Conservation (phyloP, 2,113 vertebrate genomes). For the Xiphorhynchus elegans region DNA sequence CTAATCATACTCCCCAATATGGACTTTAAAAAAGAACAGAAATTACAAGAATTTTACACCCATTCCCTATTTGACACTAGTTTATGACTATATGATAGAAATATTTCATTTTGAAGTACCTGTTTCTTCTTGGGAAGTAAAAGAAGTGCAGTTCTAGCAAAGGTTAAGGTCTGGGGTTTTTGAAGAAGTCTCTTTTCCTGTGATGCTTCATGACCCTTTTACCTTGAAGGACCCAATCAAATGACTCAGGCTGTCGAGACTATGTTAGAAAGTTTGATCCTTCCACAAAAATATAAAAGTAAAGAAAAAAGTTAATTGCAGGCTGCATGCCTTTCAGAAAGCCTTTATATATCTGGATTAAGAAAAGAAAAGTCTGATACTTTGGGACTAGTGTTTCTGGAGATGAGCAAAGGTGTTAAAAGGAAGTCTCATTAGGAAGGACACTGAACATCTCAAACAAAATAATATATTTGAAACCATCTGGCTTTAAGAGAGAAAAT, state of each 20-base stretch:
- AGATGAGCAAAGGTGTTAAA: constrained; percentile 14
- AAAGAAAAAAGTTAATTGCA: constrained; percentile 18
- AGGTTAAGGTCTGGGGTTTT: constrained; percentile 5
- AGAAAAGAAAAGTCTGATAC: background rate
- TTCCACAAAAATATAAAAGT: background rate
- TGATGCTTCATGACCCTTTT: constrained; percentile 23
- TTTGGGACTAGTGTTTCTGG: background rate
- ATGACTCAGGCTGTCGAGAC: constrained; percentile 5
- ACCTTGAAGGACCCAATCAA: constrained; percentile 19
- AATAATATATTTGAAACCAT: background rate
- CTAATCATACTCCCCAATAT: background rate
- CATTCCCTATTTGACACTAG: background rate
- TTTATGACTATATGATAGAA: background rate
- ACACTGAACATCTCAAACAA: background rate
- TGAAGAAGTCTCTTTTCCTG: background rate
- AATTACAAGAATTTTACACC: background rate
- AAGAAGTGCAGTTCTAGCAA: background rate
- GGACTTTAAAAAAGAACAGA: background rate
- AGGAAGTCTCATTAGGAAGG: constrained; percentile 10
- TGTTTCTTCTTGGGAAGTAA: constrained; percentile 13
- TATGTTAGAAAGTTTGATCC: constrained; percentile 11
- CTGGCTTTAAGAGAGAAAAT: background rate
- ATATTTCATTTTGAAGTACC: background rate
- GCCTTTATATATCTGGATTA: background rate
- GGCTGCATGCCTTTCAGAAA: background rate